Conservation (phyloP, 2,888 invertebrate genomes). For the Papilio gigon region DNA sequence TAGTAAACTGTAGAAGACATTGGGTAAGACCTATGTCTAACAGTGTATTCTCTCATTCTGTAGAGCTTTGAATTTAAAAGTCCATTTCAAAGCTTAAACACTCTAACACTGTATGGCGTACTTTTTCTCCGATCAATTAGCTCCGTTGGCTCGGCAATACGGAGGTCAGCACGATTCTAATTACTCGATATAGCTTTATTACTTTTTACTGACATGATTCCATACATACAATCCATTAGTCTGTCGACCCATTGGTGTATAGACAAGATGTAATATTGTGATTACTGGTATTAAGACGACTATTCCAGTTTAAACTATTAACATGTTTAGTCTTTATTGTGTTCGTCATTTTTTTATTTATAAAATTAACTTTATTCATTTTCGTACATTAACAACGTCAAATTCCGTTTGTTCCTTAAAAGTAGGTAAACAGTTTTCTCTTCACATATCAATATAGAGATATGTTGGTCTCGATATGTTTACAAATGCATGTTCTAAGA, state of each 20-base stretch:
- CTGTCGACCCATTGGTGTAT: neutral
- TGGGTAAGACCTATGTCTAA: too few relatives aligned
- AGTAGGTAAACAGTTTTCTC: too few relatives aligned
- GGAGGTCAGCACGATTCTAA: slow-evolving; percentile 47
- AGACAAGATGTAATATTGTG: neutral
- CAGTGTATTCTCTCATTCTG: too few relatives aligned
- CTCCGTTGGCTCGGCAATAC: slow-evolving; percentile 33
- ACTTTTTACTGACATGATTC: slow-evolving; percentile 34
- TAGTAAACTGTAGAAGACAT: too few relatives aligned
- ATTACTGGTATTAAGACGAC: neutral
- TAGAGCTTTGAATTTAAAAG: slow-evolving; percentile 11
- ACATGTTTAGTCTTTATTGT: neutral
- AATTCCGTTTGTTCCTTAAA: too few relatives aligned
- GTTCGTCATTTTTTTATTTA: neutral
- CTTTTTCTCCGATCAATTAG: slow-evolving; percentile 44
- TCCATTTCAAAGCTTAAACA: neutral
- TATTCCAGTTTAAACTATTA: neutral
- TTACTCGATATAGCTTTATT: slow-evolving; percentile 43
- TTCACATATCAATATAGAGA: too few relatives aligned
- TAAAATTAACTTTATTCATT: neutral
- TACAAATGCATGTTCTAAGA: slow-evolving; percentile 4
- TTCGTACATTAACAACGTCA: too few relatives aligned
- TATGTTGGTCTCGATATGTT: neutral
- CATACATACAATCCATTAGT: neutral
- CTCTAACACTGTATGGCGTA: slow-evolving; percentile 31